Evolutionary conservation across 2,113 vertebrate genomes (phyloP), one percentile per base, ranked within the genome.

Genomic region (Callorhinus ursinus): DNA sequence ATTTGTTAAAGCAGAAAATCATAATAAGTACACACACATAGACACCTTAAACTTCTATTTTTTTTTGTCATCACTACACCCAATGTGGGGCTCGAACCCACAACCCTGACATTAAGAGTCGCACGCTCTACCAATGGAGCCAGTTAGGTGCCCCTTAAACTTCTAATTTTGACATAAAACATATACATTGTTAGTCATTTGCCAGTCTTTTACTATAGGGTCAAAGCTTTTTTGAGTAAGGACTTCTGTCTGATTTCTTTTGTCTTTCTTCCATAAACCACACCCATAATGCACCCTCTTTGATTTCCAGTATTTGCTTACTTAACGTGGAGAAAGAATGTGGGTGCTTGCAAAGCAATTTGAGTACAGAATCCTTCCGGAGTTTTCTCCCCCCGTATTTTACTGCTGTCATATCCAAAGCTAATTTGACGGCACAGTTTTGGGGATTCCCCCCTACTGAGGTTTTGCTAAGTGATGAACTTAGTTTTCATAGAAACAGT

Each of bases 401-500:
- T 84, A 51, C 24, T 69, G 19, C 67, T 91, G 10, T 90, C 24
- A 51, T 81, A 72, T 36, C 19, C 21, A 76, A 92, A 95, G 90
- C 57, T 81, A 83, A 86, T 93, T 76, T 81, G 49, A 85, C 13
- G 42, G 74, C n/a, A 90, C 33, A 81, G 69, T 72, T 85, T 21
- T 4, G 33, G 28, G 24, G 4, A 39, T 51, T 74, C 22, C 3
- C 14, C 13, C 16, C 15, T 69, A 83, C 0, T 76, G 81, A 89
- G 72, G 82, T 42, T 93, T 71, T 63, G 28, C 31, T 92, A 93
- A 91, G 19, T 86, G 10, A 79, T 59, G 33, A 76, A 49, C 15
- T 84, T 96, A 63, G 71, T 87, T 87, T 93, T 97, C 51, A 88
- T 71, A 77, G 55, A 94, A 93, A 94, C 36, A 80, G 72, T 9